phyloP scores from a whole-genome alignment of 1,140 invertebrate genomes.

The Drosophila willistoni region DNA sequence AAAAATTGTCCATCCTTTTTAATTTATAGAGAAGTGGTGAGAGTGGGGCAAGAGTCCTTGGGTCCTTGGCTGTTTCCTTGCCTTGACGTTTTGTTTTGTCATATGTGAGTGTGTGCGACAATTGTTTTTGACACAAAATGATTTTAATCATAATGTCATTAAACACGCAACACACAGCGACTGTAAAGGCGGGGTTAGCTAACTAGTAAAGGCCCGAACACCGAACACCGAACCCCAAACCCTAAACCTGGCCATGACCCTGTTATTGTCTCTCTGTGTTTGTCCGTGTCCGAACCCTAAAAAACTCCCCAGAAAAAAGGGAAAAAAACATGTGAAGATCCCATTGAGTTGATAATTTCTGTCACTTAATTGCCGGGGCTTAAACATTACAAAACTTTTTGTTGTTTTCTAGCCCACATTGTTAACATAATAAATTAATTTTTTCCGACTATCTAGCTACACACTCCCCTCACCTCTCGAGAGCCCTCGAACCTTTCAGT shows the following conservation, averaged over 20 bases:
- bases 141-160: conserved; percentile 81
- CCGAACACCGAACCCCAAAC: conserved; percentile 20
- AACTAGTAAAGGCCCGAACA: conserved; percentile 24
- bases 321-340: conserved; percentile 65
- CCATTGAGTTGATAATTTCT: conserved; percentile 67
- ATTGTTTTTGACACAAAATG: conserved; percentile 80
- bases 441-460: conserved; percentile 25
- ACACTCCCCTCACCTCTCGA: background rate
- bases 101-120: conserved; percentile 60
- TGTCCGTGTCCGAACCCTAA: conserved; percentile 10
- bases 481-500: background rate
- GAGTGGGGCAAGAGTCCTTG: background rate
- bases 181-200: conserved; percentile 18
- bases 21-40: background rate
- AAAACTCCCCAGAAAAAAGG: background rate
- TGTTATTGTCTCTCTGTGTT: background rate
- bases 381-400: conserved; percentile 77
- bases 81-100: background rate
- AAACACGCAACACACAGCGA: conserved; percentile 57
- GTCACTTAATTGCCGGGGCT: conserved; percentile 79
- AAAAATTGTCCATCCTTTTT: conserved; percentile 17
- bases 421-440: conserved; percentile 79
- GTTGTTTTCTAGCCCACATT: conserved; percentile 31
- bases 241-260: background rate
- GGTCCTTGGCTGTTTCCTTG: background rate